Evolutionary conservation across 2,113 vertebrate species (phyloP), one percentile per base, ranked within the genome.

Genomic region (Apodemus speciosus): DNA sequence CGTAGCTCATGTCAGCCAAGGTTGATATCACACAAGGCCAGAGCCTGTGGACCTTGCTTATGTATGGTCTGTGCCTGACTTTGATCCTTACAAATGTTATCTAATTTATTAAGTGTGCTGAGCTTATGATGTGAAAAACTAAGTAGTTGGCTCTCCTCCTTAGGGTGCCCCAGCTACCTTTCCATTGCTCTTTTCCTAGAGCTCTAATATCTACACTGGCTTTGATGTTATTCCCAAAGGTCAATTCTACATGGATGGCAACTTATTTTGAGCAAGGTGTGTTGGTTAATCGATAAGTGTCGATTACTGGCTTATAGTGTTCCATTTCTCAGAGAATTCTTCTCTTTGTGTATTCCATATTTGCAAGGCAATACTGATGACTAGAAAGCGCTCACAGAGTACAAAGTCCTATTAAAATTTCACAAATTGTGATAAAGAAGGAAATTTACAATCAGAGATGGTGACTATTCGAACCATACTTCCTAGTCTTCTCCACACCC

Each of bases 371-470:
- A 6, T 89, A 32, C 25, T 88, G 15, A 75, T 64, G 66, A 88
- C 27, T 60, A 86, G n/a, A 94, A 88, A 10, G 69, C 10, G 69
- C 49, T 60, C 46, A 53, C 1, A 81, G 38, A 32, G n/a, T 43
- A 38, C 79, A 1, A 89, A 89, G 49, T 85, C 35, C 83, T 90
- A 88, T 72, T 43, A 76, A 76, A 92, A 80, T 88, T 79, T 93
- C 68, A 89, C 27, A 73, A 6, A 49, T 9, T 35, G 25, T 91
- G n/a, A 85, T 58, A 91, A 71, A 53, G 21, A 75, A 69, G 51
- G 27, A 79, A 88, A 46, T 72, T 80, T 75, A 91, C 2, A 92
- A 46, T 91, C n/a, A 84, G 13, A 43, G 18, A 18, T 46, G 27
- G 21, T n/a, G 3, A 8, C 30, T 32, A 73, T 80, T 79, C 92